Conservation (phyloP, 2,113 vertebrate genomes). For the Eleginops maclovinus region DNA sequence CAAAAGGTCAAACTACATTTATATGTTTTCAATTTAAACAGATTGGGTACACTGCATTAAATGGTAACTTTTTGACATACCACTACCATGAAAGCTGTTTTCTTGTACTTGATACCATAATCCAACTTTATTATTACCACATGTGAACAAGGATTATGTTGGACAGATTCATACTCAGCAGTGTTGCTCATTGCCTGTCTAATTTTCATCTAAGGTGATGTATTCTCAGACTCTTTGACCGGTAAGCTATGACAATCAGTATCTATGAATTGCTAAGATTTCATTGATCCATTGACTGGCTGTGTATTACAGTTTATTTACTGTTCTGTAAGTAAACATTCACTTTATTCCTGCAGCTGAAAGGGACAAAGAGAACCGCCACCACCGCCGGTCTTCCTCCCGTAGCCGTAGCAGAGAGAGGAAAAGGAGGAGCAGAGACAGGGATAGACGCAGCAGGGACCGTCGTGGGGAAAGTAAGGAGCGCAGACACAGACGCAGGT, state of each 20-base stretch:
- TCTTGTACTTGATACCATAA: not conserved
- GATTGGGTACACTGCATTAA: too few relatives aligned
- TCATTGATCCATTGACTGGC: too few relatives aligned
- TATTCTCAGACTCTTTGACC: not conserved
- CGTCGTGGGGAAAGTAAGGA: conserved; percentile 90
- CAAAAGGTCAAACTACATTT: not conserved
- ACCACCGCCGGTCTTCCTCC: conserved; percentile 89
- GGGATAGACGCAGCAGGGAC: conserved; percentile 85
- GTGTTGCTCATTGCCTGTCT: not conserved
- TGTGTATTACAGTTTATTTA: not conserved
- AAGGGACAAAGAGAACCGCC: conserved; percentile 92
- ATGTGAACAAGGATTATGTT: not conserved
- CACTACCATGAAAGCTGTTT: not conserved
- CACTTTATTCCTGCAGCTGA: conserved; percentile 76
- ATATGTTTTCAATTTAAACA: not conserved
- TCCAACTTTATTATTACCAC: not conserved
- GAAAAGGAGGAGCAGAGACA: conserved; percentile 88
- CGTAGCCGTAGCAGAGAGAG: conserved; percentile 91
- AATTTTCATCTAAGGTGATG: not conserved
- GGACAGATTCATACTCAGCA: not conserved
- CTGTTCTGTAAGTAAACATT: not conserved
- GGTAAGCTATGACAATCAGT: not conserved
- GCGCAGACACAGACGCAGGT: conserved; percentile 87
- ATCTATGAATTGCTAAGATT: not conserved
- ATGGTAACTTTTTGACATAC: not conserved